A percentile compares a stretch with the other conserved stretches of the same genome.
These are phyloP conservation scores for Drosophila borealis DNA, from an alignment of 2,888 invertebrate genomes.

Conservation along the genomic window DNA sequence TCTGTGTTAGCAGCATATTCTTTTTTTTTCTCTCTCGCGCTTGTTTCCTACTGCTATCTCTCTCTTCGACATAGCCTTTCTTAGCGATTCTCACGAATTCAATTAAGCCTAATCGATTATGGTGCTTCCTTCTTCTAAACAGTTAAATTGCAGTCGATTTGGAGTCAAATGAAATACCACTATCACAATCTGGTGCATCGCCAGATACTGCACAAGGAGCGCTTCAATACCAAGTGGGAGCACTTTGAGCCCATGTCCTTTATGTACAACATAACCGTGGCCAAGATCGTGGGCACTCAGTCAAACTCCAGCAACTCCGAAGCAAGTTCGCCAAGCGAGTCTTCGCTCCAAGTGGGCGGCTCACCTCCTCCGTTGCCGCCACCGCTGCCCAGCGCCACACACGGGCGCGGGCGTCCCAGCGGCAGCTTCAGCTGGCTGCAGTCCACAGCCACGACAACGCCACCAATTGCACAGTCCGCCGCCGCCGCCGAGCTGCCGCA, in stretches of 20 bases:
- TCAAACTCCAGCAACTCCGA: slow-evolving; percentile 35
- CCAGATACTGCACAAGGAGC: slow-evolving; percentile 82
- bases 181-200: slow-evolving; percentile 82
- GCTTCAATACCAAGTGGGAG: slow-evolving; percentile 83
- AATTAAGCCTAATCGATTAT: background rate
- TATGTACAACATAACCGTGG: slow-evolving; percentile 83
- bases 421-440: slow-evolving; percentile 82
- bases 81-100: slow-evolving; percentile 4
- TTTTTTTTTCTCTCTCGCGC: background rate
- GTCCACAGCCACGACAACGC: slow-evolving; percentile 28
- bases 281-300: slow-evolving; percentile 80
- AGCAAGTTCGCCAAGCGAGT: slow-evolving; percentile 7
- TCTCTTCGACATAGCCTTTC: background rate
- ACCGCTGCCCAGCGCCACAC: slow-evolving; percentile 65
- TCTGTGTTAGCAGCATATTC: background rate
- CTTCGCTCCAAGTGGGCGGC: slow-evolving; percentile 11
- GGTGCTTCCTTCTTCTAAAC: background rate
- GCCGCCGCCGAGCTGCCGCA: slow-evolving; percentile 52
- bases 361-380: slow-evolving; percentile 47
- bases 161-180: slow-evolving; percentile 83
- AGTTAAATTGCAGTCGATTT: slow-evolving; percentile 82
- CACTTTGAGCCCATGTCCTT: slow-evolving; percentile 83
- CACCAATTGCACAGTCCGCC: slow-evolving; percentile 14
- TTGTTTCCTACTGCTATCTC: background rate
- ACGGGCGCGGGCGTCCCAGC: slow-evolving; percentile 82